phyloP scores from a whole-genome alignment of 1,140 invertebrate species.

The Bicyclus anynana region DNA sequence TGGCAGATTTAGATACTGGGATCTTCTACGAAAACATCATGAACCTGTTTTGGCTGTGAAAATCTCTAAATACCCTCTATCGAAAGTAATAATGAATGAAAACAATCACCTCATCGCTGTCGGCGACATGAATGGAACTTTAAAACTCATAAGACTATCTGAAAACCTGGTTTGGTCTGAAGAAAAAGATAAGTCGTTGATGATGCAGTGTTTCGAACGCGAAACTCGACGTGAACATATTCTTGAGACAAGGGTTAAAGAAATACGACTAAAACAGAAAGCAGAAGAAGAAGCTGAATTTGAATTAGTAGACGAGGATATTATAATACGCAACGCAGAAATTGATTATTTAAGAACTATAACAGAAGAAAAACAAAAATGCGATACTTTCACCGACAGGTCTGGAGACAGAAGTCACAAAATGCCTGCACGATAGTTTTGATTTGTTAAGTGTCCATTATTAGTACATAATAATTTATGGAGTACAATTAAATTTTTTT shows the following conservation, averaged over 20 bases:
- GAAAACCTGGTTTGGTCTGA: slow-evolving; percentile 84
- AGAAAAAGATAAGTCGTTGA: slow-evolving; percentile 82
- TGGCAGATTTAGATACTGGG: slow-evolving; percentile 93
- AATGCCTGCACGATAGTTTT: no score
- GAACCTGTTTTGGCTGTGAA: slow-evolving; percentile 79
- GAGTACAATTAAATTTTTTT: no score
- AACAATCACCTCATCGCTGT: slow-evolving; percentile 85
- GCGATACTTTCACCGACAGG: no score
- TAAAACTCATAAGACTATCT: slow-evolving; percentile 87
- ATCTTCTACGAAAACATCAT: slow-evolving; percentile 89
- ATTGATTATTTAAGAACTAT: slow-evolving; percentile 44
- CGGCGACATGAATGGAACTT: slow-evolving; percentile 85
- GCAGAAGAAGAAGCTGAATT: slow-evolving; percentile 19
- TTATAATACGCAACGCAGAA: slow-evolving; percentile 32
- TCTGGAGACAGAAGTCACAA: no score
- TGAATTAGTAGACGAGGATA: slow-evolving; percentile 30
- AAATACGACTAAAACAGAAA: slow-evolving; percentile 78
- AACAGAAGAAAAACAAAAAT: no score
- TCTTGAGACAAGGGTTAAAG: slow-evolving; percentile 88
- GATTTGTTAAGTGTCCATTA: no score
- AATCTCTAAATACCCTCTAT: slow-evolving; percentile 71
- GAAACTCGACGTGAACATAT: slow-evolving; percentile 92
- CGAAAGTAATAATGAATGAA: slow-evolving; percentile 68
- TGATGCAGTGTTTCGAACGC: slow-evolving; percentile 86
- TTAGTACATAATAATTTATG: no score